Evolutionary conservation across 2,888 invertebrate genomes (phyloP).

Genomic region (Eudasyphora cyanicolor): DNA sequence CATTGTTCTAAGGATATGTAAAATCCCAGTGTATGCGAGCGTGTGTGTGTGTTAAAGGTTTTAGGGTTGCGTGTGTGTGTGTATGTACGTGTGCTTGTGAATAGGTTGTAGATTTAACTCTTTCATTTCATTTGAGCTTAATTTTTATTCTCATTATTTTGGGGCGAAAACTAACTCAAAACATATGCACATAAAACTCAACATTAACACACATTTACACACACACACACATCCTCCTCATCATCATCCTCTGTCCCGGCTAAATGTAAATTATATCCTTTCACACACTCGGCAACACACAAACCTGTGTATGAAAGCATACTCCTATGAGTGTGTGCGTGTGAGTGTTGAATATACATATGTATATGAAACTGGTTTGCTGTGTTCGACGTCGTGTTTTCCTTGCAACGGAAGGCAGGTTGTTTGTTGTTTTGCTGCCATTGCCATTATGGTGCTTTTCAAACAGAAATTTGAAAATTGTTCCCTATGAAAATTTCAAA

Average conservation of each 20-base stretch:
- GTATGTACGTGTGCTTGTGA: not conserved
- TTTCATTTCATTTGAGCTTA: slow-evolving; percentile 63
- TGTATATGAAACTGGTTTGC: slow-evolving; percentile 57
- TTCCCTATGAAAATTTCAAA: slow-evolving; percentile 63
- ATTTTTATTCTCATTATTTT: slow-evolving; percentile 64
- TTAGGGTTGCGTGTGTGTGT: not conserved
- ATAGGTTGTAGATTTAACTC: slow-evolving; percentile 61
- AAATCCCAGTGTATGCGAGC: not conserved
- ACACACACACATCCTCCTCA: slow-evolving; percentile 12
- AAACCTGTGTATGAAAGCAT: not conserved
- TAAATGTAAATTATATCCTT: slow-evolving; percentile 19
- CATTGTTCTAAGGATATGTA: slow-evolving; percentile 46
- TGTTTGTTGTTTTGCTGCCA: slow-evolving; percentile 23
- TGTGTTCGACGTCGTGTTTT: slow-evolving; percentile 47
- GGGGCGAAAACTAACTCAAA: slow-evolving; percentile 66
- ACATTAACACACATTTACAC: slow-evolving; percentile 56
- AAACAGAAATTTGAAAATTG: slow-evolving; percentile 58
- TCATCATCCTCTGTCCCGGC: not conserved
- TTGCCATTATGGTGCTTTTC: slow-evolving; percentile 54
- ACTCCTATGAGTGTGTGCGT: not conserved
- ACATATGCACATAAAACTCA: slow-evolving; percentile 62
- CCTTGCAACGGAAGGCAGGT: slow-evolving; percentile 60
- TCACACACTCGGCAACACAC: slow-evolving; percentile 20
- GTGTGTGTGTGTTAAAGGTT: slow-evolving; percentile 33
- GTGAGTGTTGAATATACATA: slow-evolving; percentile 3